A percentile compares a stretch with the other conserved stretches of the same genome.
phyloP scores from a whole-genome alignment of 2,888 invertebrate species.

The Cantharis nigra region DNA sequence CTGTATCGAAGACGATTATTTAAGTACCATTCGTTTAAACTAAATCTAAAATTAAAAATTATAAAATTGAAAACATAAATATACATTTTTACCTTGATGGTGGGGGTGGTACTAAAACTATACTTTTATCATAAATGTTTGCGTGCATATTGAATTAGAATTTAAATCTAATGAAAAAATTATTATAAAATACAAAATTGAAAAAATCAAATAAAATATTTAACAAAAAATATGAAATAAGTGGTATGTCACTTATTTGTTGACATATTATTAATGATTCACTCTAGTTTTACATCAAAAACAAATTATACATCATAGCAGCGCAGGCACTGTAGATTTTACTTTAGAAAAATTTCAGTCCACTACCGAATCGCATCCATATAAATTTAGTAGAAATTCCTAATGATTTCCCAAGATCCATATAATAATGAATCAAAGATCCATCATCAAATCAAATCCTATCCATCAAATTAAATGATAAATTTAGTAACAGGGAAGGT shows the following conservation, averaged over 20 bases:
- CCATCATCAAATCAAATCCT: too few species aligned
- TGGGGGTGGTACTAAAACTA: slow-evolving; percentile 57
- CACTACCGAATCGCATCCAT: too few species aligned
- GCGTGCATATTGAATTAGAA: neutral
- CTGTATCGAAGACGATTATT: slow-evolving; percentile 71
- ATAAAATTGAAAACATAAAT: neutral
- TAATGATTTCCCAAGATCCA: too few species aligned
- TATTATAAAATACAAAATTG: neutral
- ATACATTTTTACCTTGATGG: slow-evolving; percentile 48
- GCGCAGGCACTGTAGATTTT: too few species aligned
- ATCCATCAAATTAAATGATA: too few species aligned
- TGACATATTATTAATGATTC: neutral
- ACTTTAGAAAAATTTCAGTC: too few species aligned
- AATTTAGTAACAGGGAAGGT: too few species aligned
- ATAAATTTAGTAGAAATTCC: too few species aligned
- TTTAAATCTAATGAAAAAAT: neutral
- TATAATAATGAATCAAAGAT: too few species aligned
- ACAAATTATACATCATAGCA: too few species aligned
- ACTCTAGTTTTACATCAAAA: neutral
- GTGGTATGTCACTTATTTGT: neutral
- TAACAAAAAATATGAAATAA: neutral
- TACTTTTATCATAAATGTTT: neutral
- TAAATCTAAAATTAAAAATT: slow-evolving; percentile 58
- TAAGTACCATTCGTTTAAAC: slow-evolving; percentile 74
- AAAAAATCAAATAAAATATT: neutral